Conservation (phyloP, 2,888 invertebrate genomes). For the Temnothorax rugatulus region DNA sequence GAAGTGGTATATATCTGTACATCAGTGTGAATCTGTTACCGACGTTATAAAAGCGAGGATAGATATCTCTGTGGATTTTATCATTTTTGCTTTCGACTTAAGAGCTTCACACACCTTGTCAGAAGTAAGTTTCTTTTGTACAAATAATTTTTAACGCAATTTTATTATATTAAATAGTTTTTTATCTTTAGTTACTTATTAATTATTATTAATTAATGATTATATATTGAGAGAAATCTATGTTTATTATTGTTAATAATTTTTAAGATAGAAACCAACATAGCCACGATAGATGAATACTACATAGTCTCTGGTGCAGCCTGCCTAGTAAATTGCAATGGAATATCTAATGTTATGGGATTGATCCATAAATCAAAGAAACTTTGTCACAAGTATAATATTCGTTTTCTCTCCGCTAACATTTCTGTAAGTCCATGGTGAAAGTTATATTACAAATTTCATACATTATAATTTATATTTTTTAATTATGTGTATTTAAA, state of each 20-base stretch:
- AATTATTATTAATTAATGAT: not conserved
- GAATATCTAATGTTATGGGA: slow-evolving; percentile 72
- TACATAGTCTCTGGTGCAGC: slow-evolving; percentile 78
- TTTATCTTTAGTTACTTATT: not conserved
- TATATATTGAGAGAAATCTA: not conserved
- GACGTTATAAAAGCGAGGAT: slow-evolving; percentile 72
- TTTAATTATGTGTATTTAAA: not conserved
- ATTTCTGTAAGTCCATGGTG: slow-evolving; percentile 76
- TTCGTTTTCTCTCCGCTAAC: slow-evolving; percentile 79
- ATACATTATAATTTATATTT: not conserved
- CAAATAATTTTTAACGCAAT: slow-evolving; percentile 24
- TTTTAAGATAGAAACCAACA: slow-evolving; percentile 79
- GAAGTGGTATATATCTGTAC: slow-evolving; percentile 76
- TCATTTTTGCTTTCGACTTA: slow-evolving; percentile 82
- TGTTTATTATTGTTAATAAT: not conserved
- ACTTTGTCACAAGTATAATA: slow-evolving; percentile 80
- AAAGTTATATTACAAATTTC: not conserved
- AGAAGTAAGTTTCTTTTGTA: slow-evolving; percentile 73
- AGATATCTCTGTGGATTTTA: slow-evolving; percentile 79
- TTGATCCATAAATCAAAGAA: slow-evolving; percentile 74
- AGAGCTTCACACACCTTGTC: slow-evolving; percentile 73
- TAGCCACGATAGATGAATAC: slow-evolving; percentile 78
- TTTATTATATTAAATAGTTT: not conserved
- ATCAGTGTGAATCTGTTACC: slow-evolving; percentile 80
- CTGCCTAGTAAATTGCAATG: slow-evolving; percentile 81